Base-by-base conservation (phyloP, 2,113 vertebrate species). In the Acrocephalus arundinaceus region DNA sequence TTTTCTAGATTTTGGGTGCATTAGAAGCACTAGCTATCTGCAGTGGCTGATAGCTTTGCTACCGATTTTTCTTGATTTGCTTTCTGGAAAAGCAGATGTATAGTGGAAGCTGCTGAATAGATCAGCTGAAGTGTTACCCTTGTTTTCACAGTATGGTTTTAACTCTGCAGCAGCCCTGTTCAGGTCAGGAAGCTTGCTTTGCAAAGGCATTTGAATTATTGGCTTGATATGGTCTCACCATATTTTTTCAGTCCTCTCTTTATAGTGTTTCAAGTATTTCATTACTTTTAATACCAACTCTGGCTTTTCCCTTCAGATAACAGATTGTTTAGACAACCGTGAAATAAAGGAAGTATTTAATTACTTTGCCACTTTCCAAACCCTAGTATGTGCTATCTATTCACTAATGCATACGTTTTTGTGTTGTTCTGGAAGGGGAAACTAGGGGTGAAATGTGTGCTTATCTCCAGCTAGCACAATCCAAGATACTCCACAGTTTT, bases 281-380 rank as follows among this genome's bases (percentile, higher is more conserved):
- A 81, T 72, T 95, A 67, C 92, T 54, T 90, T 89, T 93, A 94
- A 75, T 92, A 81, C 65, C 20, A 18, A 25, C 52, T 84, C 70
- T 81, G 65, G 41, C 54, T 93, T 93, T 93, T 96, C 46, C 73
- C 63, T 93, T 87, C 81, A 82, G 96, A 94, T 89, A 96, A 71
- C 73, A 92, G 73, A 92, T 88, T 92, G 82, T 95, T 96, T 94
- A 87, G 92, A 90, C 92, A 95, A 80, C 80, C 43, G 0, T 96
- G 92, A 95, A 89, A 95, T 94, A 95, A 96, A 93, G 89, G 86
- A 97, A 97, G 74, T 90, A 79, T 92, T 96, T 96, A 86, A 95
- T 95, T 94, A 74, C 70, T 93, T 93, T 85, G 74, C 77, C 79
- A 49, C 43, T 89, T 95, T 83, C 87, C 66, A 83, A 82, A 22